Percentiles rank a stretch among this genome's conserved stretches.
Evolutionary conservation across 1,140 invertebrate genomes (phyloP).

Genomic region (Littorina saxatilis): DNA sequence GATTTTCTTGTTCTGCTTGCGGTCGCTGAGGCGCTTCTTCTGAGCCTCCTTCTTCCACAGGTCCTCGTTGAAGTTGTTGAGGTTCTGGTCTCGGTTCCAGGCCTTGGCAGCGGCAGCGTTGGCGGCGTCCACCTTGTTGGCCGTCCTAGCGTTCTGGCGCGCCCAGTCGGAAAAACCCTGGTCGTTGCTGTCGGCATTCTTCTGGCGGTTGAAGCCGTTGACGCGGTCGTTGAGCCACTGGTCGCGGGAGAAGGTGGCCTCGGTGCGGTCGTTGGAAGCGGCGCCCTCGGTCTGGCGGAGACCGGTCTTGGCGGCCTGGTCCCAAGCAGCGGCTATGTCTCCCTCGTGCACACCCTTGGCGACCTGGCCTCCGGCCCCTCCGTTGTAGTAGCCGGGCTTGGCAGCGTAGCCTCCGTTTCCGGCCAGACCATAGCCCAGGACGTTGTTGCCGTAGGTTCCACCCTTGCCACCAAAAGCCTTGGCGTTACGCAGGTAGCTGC

Average conservation of each 20-base stretch:
- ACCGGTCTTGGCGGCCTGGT: slow-evolving; percentile 22
- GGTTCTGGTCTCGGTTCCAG: neutral
- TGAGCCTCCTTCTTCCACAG: neutral
- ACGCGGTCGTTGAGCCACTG: slow-evolving; percentile 41
- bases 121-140: neutral
- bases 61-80: slow-evolving; percentile 29
- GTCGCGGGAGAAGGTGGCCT: slow-evolving; percentile 36
- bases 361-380: neutral
- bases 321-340: slow-evolving; percentile 26
- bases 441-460: neutral
- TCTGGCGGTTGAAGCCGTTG: slow-evolving; percentile 31
- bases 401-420: slow-evolving; percentile 30
- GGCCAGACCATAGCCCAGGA: slow-evolving; percentile 31
- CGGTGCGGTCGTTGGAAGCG: slow-evolving; percentile 5
- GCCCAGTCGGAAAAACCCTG: slow-evolving; percentile 25
- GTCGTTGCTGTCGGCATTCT: slow-evolving; percentile 17
- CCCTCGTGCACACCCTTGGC: neutral
- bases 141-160: neutral
- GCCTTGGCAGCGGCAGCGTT: slow-evolving; percentile 11
- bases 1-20: slow-evolving; percentile 15
- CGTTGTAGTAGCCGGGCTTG: slow-evolving; percentile 14
- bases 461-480: slow-evolving; percentile 18
- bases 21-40: neutral
- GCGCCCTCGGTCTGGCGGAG: slow-evolving; percentile 20
- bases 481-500: slow-evolving; percentile 26